Evolutionary conservation across 2,888 invertebrate genomes (phyloP).

Genomic region (Chydorus sphaericus): DNA sequence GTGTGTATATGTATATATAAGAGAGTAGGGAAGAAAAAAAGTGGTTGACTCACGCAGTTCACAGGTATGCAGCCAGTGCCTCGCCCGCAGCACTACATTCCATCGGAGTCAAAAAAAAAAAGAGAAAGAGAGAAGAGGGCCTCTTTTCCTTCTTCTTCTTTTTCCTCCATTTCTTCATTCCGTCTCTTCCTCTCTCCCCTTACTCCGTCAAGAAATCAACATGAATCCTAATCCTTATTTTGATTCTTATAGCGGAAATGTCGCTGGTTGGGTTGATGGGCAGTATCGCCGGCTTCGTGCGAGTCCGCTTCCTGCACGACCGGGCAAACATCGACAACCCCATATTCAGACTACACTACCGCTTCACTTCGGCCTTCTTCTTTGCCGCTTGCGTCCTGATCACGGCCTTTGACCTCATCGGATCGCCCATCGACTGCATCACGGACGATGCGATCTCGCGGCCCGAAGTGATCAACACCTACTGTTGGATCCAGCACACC

Average conservation of each 20-base stretch:
- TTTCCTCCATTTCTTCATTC: too few relatives aligned
- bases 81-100: conserved; percentile 1
- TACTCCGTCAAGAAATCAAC: too few relatives aligned
- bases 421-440: conserved; percentile 78
- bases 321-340: conserved; percentile 80
- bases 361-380: conserved; percentile 70
- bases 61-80: conserved; percentile 2
- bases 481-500: conserved; percentile 81
- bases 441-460: conserved; percentile 55
- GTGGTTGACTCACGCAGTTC: neutral
- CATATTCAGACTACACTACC: conserved; percentile 76
- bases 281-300: conserved; percentile 77
- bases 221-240: neutral
- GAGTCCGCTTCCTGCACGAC: conserved; percentile 75
- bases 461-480: conserved; percentile 67
- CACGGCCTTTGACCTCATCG: conserved; percentile 77
- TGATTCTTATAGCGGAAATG: neutral
- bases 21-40: neutral
- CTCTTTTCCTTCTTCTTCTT: neutral
- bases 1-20: too few relatives aligned
- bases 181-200: too few relatives aligned
- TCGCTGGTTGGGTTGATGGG: conserved; percentile 71
- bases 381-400: conserved; percentile 76
- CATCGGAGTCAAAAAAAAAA: neutral
- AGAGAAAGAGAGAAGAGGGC: neutral